These are phyloP conservation scores for Halotydeus destructor DNA, from an alignment of 1,140 invertebrate genomes.

Conservation along the genomic window DNA sequence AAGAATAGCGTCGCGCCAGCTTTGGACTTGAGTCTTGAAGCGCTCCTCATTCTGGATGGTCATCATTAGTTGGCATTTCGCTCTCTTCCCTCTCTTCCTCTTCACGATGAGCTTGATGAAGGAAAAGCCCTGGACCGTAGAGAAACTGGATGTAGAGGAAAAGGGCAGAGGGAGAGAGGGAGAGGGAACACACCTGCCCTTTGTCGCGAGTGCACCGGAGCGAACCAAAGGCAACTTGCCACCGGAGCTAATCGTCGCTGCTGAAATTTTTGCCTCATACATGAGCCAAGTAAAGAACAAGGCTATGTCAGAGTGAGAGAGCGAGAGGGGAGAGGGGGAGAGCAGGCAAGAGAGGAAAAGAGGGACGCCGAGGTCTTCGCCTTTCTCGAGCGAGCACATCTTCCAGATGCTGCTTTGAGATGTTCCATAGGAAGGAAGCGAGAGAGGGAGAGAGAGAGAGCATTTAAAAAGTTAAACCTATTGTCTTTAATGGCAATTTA, in stretches of 20 bases:
- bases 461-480: neutral
- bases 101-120: neutral
- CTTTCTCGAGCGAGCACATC: neutral
- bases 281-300: neutral
- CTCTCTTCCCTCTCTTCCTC: neutral
- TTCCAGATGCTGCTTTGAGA: neutral
- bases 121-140: neutral
- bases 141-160: neutral
- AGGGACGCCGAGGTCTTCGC: neutral
- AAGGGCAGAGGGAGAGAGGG: neutral
- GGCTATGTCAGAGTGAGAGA: no score
- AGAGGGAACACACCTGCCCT: neutral
- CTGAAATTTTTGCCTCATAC: neutral
- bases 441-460: conserved; percentile 1
- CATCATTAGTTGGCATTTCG: neutral
- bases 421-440: neutral
- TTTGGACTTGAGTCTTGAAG: neutral
- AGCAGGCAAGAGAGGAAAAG: neutral
- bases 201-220: neutral
- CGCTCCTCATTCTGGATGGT: neutral
- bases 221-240: neutral
- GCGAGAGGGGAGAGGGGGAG: neutral
- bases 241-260: neutral
- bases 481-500: neutral
- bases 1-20: neutral